Base-by-base conservation (phyloP, 2,888 invertebrate species). In the Synanthedon myopaeformis region DNA sequence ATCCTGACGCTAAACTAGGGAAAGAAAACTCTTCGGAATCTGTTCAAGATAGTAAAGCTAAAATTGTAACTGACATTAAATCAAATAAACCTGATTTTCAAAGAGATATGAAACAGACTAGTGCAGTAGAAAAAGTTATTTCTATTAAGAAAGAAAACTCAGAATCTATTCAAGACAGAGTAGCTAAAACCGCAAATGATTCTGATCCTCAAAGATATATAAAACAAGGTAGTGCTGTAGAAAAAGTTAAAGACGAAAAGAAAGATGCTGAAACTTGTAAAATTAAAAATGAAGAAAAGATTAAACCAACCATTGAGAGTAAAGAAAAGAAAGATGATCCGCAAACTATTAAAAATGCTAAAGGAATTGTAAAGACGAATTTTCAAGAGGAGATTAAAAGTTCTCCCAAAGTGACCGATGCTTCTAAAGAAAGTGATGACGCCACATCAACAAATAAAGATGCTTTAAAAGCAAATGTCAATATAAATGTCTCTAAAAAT, bases 1-100 rank as follows among this genome's bases (percentile, higher is more conserved):
- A 61, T 42, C 60, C 61, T 45, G 14, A 56, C 49, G n/a, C 10
- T 10, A 35, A 52, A 54, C 42, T 54, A 59, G 10, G 57, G 59
- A n/a, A 56, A 23, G 23, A 23, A 59, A 41, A 45, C 8, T 13
- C 14, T 45, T 5, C 6, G 3, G 14, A n/a, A n/a, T n/a, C 45
- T 45, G 35, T 35, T 10, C 19, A 19, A 19, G 19, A 19, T 3
- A 19, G 19, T 19, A 3, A 0, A 19, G 19, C 19, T 19, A 19
- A 19, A 19, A 19, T 0, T 3, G 19, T 19, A 19, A 19, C 19
- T 19, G 19, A 3, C 19, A 3, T 3, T 19, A 19, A 19, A 19
- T 19, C 19, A 19, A 19, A 3, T 19, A 19, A 19, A 19, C 19
- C 2, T 1, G 23, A 23, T 23, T 23, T 1, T 23, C 23, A 23